Conservation (phyloP, 2,888 invertebrate genomes). For the Hypselothyrea guttata region DNA sequence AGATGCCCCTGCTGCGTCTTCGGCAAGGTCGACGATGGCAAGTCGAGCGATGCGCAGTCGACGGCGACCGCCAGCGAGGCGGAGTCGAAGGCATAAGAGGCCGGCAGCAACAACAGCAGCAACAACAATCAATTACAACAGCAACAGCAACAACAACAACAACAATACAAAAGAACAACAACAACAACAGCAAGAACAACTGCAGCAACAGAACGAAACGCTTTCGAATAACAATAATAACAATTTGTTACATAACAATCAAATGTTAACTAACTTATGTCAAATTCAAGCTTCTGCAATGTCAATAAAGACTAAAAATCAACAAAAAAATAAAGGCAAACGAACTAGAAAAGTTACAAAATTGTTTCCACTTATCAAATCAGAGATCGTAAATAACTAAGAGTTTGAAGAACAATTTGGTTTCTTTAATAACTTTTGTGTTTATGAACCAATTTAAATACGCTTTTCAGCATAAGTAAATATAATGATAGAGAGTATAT, state of each 20-base stretch:
- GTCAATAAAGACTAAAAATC: slow-evolving; percentile 76
- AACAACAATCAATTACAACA: slow-evolving; percentile 49
- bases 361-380: slow-evolving; percentile 27
- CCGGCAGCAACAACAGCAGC: slow-evolving; percentile 46
- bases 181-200: slow-evolving; percentile 73
- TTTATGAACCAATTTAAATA: no score
- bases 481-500: no score
- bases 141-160: slow-evolving; percentile 45
- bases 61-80: slow-evolving; percentile 80
- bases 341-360: slow-evolving; percentile 73
- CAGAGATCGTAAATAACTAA: no score
- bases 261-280: slow-evolving; percentile 51
- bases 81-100: slow-evolving; percentile 80
- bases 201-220: slow-evolving; percentile 79
- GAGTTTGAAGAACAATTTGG: no score
- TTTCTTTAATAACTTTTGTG: no score
- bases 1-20: slow-evolving; percentile 85
- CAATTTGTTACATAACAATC: slow-evolving; percentile 64
- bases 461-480: no score
- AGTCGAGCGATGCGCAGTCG: slow-evolving; percentile 79
- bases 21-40: slow-evolving; percentile 80
- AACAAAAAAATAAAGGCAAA: slow-evolving; percentile 72
- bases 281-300: slow-evolving; percentile 68
- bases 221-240: slow-evolving; percentile 72
- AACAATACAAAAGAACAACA: slow-evolving; percentile 54